These are phyloP conservation scores for Galleria mellonella DNA, from an alignment of 1,140 invertebrate species.

Conservation along the genomic window DNA sequence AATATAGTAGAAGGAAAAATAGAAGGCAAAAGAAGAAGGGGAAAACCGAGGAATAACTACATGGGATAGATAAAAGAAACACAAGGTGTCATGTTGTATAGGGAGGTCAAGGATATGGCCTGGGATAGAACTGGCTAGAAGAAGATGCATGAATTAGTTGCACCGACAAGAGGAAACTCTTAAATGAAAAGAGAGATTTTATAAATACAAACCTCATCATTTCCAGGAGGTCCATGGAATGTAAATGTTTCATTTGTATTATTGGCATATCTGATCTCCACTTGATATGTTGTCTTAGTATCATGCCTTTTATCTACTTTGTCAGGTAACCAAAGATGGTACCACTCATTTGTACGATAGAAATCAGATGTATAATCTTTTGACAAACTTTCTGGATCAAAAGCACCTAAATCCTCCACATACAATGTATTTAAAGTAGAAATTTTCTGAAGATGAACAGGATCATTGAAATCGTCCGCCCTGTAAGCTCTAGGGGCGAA, in stretches of 20 bases:
- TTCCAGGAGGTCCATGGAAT: conserved; percentile 94
- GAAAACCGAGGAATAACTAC: too few species aligned
- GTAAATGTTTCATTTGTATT: conserved; percentile 96
- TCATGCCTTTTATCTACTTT: conserved; percentile 87
- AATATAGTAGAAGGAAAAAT: too few species aligned
- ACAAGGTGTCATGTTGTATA: too few species aligned
- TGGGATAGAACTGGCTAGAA: too few species aligned
- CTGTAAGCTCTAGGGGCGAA: conserved; percentile 96
- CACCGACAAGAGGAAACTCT: too few species aligned
- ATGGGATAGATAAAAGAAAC: too few species aligned
- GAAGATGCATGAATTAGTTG: too few species aligned
- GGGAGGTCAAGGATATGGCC: too few species aligned
- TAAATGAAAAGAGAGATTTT: too few species aligned
- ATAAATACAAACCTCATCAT: conserved; percentile 79
- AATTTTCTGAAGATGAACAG: conserved; percentile 92
- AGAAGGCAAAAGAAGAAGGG: too few species aligned
- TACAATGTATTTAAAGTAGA: conserved; percentile 93
- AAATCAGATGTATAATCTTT: conserved; percentile 93
- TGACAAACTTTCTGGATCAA: conserved; percentile 81
- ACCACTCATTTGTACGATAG: conserved; percentile 97
- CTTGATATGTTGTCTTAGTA: conserved; percentile 94
- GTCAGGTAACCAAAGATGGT: conserved; percentile 91
- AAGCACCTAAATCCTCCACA: conserved; percentile 88
- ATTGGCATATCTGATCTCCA: conserved; percentile 94
- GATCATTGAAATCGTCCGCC: conserved; percentile 95